Base-by-base conservation (phyloP, 2,888 invertebrate species). In the Sphaerophoria taeniata region DNA sequence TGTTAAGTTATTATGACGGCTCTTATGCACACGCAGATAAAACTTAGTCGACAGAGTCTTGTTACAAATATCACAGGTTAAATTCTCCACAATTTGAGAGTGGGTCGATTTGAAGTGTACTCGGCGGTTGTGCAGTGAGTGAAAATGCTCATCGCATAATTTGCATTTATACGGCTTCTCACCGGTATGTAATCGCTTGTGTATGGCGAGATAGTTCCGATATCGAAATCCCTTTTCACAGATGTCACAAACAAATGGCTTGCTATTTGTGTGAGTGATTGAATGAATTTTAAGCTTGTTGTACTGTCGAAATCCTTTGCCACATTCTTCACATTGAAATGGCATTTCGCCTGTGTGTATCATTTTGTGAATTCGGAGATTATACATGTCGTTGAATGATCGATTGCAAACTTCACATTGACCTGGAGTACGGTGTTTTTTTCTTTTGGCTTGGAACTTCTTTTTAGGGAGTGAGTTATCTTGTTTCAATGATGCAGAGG, bases 261-360 rank as follows among this genome's bases (percentile, higher is more conserved):
- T 89, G 0, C 88, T 76, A 49, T 88, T 87, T 4, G 91, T 90
- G 24, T 90, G 90, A 7, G 88, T 90, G 5, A 91, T 89, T 3
- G 88, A 84, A 55, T 90, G 90, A 45, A 90, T 90, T 81, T 90
- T 89, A 6, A 91, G 74, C 76, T 90, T 91, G 72, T 89, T 90
- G 49, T 88, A 81, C 56, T 91, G 90, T 0, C 89, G 88, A 56
- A 90, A 90, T 3, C 90, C 89, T 77, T 90, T 90, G 71, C 90
- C 90, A 51, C 90, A 90, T 4, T 87, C 87, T 6, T 87, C 80
- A 34, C 90, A 90, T 53, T 87, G 76, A 39, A 88, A 90, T 6
- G 91, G 90, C 79, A 88, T 88, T 79, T 91, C 90, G n/a, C 90
- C 88, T 51, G 89, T 90, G 78, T 90, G 90, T 39, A 88, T 89